Percentiles rank a stretch among this genome's conserved stretches.
phyloP scores from a whole-genome alignment of 2,113 vertebrate species.

The Peromyscus polionotus region DNA sequence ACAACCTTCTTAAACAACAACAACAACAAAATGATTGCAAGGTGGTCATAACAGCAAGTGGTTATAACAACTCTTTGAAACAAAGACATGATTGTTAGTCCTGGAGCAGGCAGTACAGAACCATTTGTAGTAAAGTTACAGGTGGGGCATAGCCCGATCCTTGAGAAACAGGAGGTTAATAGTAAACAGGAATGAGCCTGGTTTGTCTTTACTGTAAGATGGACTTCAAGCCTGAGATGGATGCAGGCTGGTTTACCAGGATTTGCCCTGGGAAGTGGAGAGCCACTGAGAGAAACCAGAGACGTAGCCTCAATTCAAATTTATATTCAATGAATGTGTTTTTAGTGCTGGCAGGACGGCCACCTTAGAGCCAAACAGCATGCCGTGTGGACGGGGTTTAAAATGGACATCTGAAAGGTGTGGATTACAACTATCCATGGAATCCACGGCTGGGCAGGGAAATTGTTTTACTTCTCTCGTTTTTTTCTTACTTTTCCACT shows the following conservation, averaged over 20 bases:
- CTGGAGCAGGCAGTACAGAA: background rate
- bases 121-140: background rate
- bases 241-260: background rate
- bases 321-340: background rate
- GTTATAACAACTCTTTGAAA: background rate
- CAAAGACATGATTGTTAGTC: background rate
- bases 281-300: background rate
- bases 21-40: background rate
- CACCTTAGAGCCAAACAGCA: background rate
- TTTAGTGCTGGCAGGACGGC: background rate
- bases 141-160: background rate
- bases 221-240: background rate
- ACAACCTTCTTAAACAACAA: background rate
- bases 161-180: background rate
- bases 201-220: background rate
- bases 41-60: background rate
- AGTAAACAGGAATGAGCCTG: background rate
- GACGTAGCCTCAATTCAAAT: background rate
- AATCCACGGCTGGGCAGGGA: background rate
- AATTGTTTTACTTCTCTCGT: background rate
- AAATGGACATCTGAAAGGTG: background rate
- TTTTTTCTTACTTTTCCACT: background rate
- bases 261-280: background rate
- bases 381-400: background rate
- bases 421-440: background rate